Evolutionary conservation across 2,888 invertebrate species (phyloP), one percentile per base, ranked within the genome.

Genomic region (Tricholauxania praeusta): DNA sequence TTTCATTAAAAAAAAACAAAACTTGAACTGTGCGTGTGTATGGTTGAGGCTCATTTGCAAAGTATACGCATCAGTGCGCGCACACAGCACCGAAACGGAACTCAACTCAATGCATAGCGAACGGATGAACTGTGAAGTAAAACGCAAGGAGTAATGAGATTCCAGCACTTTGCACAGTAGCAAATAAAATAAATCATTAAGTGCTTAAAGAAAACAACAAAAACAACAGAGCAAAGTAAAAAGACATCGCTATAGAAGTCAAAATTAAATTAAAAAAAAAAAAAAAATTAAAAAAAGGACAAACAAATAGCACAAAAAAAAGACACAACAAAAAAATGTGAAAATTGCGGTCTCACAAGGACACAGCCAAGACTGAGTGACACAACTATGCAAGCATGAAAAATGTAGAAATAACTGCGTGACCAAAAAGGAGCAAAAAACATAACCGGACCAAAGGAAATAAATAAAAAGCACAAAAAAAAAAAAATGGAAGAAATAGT

Each of bases 141-240:
- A 59, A 39, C 14, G 17, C 59, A 64, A 17, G 52, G 32, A 32
- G 39, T 70, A 70, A 70, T 70, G 69, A 62, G 69, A 62, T 62
- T 70, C 39, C 69, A 62, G 52, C 60, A 67, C 57, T 55, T 65
- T 67, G 15, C 55, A 17, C 67, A 53, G 55, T 17, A 32, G 28
- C 69, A 60, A 69, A 69, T 70, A 62, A 39, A 59, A 70, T 70
- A 70, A 70, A 70, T 70, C 69, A 70, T 70, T 59, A 52, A 70
- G 70, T 70, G 47, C 63, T 70, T 70, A 39, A 70, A 63, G 62
- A 49, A 64, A 22, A 51, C 64, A 64, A 62, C 17, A 32, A 15
- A 32, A 6, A 62, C 28, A 19, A 15, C 4, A 55, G n/a, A n/a
- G 22, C 3, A 17, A 19, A 55, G 19, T 2, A 55, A 55, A n/a